Base-by-base conservation (phyloP, 92 coral and sea anemone species). In the Actinostola sp. region DNA sequence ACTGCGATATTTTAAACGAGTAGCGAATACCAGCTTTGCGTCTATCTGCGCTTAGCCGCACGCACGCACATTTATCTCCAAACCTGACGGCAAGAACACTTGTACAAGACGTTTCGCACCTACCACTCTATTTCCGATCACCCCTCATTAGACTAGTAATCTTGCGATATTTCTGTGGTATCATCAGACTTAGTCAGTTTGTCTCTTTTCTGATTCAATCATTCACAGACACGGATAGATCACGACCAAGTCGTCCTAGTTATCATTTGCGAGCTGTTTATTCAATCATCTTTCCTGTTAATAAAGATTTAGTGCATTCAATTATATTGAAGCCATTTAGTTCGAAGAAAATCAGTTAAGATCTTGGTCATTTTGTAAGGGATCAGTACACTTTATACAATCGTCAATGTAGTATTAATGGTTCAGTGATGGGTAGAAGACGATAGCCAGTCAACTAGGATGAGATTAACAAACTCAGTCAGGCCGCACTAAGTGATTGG, bases 101-200 rank as follows among this genome's bases (percentile, higher is more conserved):
- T 68, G 74, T 68, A 21, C 46, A 35, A 19, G 62, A 27, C 39
- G 30, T 51, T 29, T 57, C 39, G 3, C 39, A 57, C 36, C 39
- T 5, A 57, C 36, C 8, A 48, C 58, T 48, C 43, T 48, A 68
- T 68, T 68, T 68, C 74, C 74, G 74, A 68, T 68, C 57, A 51
- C 15, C 58, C 38, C 74, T 68, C 74, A 68, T 68, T 52, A 68
- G 61, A 23, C 28, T 33, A 25, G 74, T 68, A 68, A 68, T 68
- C 74, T 68, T n/a, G 34, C 33, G 74, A 68, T 68, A 66, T 66
- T 66, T 66, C 26, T 66, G 20, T 45, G 58, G 24, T 29, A 68
- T 68, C 74, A 51, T 54, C 74, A 50, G 74, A 56, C 74, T 68
- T 56, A 51, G 74, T n/a, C 74, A 68, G 30, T 32, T 33, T 28